Base-by-base conservation (phyloP, 2,888 invertebrate species). In the Mayetiola destructor region DNA sequence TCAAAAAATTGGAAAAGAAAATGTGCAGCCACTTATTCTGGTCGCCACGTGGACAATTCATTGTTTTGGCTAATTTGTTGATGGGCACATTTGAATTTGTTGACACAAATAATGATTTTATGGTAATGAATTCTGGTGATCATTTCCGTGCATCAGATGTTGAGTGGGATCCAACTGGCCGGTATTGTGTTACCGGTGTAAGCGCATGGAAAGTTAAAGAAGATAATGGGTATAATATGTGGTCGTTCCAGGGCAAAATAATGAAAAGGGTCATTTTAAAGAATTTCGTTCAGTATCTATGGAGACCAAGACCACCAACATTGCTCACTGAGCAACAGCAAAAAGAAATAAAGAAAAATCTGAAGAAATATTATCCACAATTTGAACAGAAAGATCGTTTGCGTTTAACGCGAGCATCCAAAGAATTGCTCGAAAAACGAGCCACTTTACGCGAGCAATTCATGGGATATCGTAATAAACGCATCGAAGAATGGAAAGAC, bases 81-180 rank as follows among this genome's bases (percentile, higher is more conserved):
- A 86, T 89, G 69, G 94, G 96, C 52, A 87, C 88, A 8, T 74
- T 97, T 63, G 95, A 96, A 73, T 97, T 96, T 69, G 83, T 96
- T 53, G 96, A 97, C 68, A 90, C 94, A 0, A 81, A 82, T 59
- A 86, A 88, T 65, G 96, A 97, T 68, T 95, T 94, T 71, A 85
- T 92, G 6, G 81, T 92, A n/a, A 94, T 94, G 88, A 88, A 88
- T 66, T 83, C 87, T 12, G 86, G 88, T 0, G 95, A 95, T 70
- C 96, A 97, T 73, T 95, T 90, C 73, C 86, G 88, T 67, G 80
- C 80, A 5, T 92, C 94, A 0, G 93, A 96, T 69, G 91, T 97
- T 1, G 96, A 96, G 71, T 99, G 99, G 99, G 99, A 99, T 74
- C 97, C 99, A 1, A 99, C 97, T 3, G 99, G 99, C 1, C 82